These are phyloP conservation scores for Leptopilina drosophilae DNA, from an alignment of 2,888 invertebrate genomes.

Conservation along the genomic window DNA sequence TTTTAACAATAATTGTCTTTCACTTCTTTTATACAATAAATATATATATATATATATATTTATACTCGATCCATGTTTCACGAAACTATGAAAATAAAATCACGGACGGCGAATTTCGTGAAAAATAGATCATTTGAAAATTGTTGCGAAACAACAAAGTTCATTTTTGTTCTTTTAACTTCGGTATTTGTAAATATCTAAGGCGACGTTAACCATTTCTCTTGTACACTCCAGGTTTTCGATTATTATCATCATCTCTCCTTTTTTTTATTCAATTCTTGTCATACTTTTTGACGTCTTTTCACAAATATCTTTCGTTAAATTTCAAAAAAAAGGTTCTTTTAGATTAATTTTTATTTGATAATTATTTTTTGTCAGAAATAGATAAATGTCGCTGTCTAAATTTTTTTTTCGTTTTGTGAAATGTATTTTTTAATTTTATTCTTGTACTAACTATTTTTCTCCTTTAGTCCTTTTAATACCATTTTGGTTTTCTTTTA, in stretches of 20 bases:
- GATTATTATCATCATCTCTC: neutral
- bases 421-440: conserved; percentile 47
- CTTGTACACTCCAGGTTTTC: conserved; percentile 35
- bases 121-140: conserved; percentile 50
- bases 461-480: neutral
- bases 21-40: conserved; percentile 15
- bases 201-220: conserved; percentile 26
- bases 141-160: conserved; percentile 35
- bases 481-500: neutral
- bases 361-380: neutral
- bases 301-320: neutral
- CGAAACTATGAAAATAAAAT: conserved; percentile 44
- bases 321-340: too few relatives aligned
- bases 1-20: conserved; percentile 25
- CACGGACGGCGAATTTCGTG: conserved; percentile 48
- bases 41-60: neutral
- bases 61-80: conserved; percentile 27
- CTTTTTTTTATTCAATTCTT: neutral
- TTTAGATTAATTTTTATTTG: too few relatives aligned
- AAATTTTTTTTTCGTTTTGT: conserved; percentile 39
- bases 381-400: conserved; percentile 41
- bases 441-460: conserved; percentile 66
- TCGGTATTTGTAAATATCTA: conserved; percentile 32
- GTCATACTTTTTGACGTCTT: neutral
- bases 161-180: conserved; percentile 9